Base-by-base conservation (phyloP, 1,140 invertebrate genomes). In the Drosophila tropicalis region DNA sequence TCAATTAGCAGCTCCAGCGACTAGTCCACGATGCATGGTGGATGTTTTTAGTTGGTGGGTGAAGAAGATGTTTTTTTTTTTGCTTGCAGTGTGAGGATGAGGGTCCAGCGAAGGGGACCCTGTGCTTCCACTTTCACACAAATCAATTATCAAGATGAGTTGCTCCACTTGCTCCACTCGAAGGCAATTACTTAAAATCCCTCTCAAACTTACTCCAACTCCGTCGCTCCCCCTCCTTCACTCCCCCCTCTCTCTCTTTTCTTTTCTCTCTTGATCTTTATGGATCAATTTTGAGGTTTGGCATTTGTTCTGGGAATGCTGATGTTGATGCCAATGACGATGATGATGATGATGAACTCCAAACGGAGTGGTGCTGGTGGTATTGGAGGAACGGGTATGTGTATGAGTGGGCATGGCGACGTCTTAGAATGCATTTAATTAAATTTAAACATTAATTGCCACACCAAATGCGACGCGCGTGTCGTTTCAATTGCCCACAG, bases 391-490 rank as follows among this genome's bases (percentile, higher is more conserved):
- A n/a, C 1, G 6, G 7, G 34, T 10, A 25, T 5, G 25, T 44
- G 41, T 12, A 29, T 51, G 44, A 19, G 44, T 51, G 10, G 17
- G 34, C 73, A 22, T 44, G 64, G 62, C 58, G 73, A 76, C 41
- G 72, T 55, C 73, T 81, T 82, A 66, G 75, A 79, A 82, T 83
- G 79, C 83, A 71, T 87, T 87, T 89, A 87, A 87, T 87, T 87
- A 79, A 89, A 87, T 87, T 87, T 76, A 72, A 77, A 54, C 84
- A 71, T 83, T 87, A 87, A 89, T 87, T 87, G 83, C 67, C 72
- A 76, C 76, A 74, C 79, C 76, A 83, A 51, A 82, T 63, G 83
- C 63, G 68, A 40, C 65, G 79, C 83, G 83, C 84, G 83, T 87
- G 83, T 89, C 83, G 62, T 78, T 76, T 83, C 80, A 89, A 89